A percentile compares a stretch with the other conserved stretches of the same genome.
Evolutionary conservation across 2,888 invertebrate genomes (phyloP).

Genomic region (Cacoxenus indagator): DNA sequence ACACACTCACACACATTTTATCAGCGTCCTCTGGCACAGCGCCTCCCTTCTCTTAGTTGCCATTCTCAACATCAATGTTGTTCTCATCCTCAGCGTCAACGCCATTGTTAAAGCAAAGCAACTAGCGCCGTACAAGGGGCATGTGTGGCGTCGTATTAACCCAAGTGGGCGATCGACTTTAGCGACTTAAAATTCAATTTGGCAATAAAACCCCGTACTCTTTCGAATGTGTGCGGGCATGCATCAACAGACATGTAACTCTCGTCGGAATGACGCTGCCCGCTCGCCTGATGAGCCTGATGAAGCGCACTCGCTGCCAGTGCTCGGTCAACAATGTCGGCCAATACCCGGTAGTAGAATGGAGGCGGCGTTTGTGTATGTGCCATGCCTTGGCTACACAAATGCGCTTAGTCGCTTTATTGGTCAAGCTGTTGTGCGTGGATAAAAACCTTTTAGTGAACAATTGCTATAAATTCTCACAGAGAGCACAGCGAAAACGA

Average conservation of each 20-base stretch:
- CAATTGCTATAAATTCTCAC: conserved; percentile 60
- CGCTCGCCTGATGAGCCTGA: conserved; percentile 20
- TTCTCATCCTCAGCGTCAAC: background rate
- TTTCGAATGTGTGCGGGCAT: background rate
- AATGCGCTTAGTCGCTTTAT: conserved; percentile 66
- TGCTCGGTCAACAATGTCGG: too few species aligned
- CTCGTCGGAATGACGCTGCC: background rate
- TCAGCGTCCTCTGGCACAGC: background rate
- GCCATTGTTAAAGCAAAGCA: background rate
- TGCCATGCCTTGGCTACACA: conserved; percentile 43
- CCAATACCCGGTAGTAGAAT: background rate
- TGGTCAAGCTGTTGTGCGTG: conserved; percentile 66
- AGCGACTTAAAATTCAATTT: conserved; percentile 60
- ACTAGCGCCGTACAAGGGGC: background rate
- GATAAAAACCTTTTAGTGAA: conserved; percentile 66
- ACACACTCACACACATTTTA: conserved; percentile 39
- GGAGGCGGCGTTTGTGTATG: background rate
- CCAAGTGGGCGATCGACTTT: conserved; percentile 8
- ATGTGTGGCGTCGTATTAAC: background rate
- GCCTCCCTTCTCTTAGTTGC: too few species aligned
- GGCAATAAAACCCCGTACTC: conserved; percentile 63
- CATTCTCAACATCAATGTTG: background rate
- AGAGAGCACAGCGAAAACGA: too few species aligned
- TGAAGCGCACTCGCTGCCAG: conserved; percentile 33
- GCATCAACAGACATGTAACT: background rate